Base-by-base conservation (phyloP, 2,797 vertebrate genomes). In the Okamejei kenojei region DNA sequence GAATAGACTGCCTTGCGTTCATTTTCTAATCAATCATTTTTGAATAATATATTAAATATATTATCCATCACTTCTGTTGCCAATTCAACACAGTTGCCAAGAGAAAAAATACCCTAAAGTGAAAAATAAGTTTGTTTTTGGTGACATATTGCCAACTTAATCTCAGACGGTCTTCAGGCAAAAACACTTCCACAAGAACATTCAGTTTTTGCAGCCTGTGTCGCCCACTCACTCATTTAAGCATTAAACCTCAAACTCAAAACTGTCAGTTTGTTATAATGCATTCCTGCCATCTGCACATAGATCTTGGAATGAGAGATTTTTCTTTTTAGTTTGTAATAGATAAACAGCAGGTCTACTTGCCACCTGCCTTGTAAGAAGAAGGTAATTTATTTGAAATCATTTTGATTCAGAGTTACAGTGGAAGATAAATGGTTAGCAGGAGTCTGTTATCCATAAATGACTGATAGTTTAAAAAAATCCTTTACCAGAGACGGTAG, bases 111-210 rank as follows among this genome's bases (percentile, higher is more conserved):
- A 26, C 32, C 7, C 65, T 38, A 71, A 38, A 21, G 63, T 90
- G 63, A 13, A 90, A 90, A 90, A 71, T 90, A 90, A 71, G 68
- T 73, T 90, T 90, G 88, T 90, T 90, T 90, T 90, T 90, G 65
- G 32, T 90, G 88, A 71, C 88, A 90, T 65, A 71, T 90, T 73
- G 88, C 88, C 65, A 71, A n/a, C 45, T 90, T 71, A 90, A 90
- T 90, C 63, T 68, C 65, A 71, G 65, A 71, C 32, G 35, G 32
- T 90, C 88, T 90, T n/a, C 32, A 90, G n/a, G 65, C 88, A 90
- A 90, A 90, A 90, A 90, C 88, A 90, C 88, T 90, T 90, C 21
- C 65, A 90, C 32, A 38, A 90, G 32, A 90, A 90, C 32, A 90
- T 90, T 90, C 88, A 68, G 35, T 90, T 90, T 74, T 71, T 90